phyloP scores from a whole-genome alignment of 2,888 invertebrate species.

The Euplagia quadripunctaria region DNA sequence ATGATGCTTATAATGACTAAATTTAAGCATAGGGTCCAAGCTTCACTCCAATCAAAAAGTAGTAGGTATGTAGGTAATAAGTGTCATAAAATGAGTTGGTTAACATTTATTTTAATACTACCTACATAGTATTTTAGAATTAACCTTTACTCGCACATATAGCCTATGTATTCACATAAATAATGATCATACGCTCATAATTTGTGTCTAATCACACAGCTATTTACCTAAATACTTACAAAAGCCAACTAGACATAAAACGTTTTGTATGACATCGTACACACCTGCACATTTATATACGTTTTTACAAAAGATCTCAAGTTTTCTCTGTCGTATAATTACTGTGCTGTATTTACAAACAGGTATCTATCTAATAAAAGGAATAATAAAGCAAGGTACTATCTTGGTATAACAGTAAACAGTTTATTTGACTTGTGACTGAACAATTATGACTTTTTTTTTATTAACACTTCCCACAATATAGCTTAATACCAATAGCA shows the following conservation, averaged over 20 bases:
- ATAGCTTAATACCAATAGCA: too few species aligned
- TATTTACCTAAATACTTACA: conserved; percentile 46
- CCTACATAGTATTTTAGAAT: conserved; percentile 15
- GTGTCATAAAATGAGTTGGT: conserved; percentile 1
- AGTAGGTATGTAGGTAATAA: not conserved
- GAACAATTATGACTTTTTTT: too few species aligned
- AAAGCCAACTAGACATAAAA: conserved; percentile 28
- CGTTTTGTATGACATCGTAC: conserved; percentile 2
- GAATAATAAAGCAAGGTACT: not conserved
- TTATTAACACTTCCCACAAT: too few species aligned
- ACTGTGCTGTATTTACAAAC: not conserved
- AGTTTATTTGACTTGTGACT: too few species aligned
- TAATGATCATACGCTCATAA: conserved; percentile 43
- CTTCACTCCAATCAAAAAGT: not conserved
- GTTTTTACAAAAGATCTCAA: not conserved
- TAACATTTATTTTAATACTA: conserved; percentile 11
- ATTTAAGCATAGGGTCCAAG: not conserved
- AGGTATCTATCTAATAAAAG: not conserved
- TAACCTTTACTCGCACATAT: conserved; percentile 29
- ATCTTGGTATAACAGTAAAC: too few species aligned
- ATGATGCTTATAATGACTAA: not conserved
- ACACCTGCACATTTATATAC: not conserved
- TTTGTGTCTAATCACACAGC: conserved; percentile 38
- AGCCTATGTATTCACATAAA: conserved; percentile 32
- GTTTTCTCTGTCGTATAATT: conserved; percentile 1